These are phyloP conservation scores for Proctacanthus coquilletti DNA, from an alignment of 1,140 invertebrate species.

Conservation along the genomic window DNA sequence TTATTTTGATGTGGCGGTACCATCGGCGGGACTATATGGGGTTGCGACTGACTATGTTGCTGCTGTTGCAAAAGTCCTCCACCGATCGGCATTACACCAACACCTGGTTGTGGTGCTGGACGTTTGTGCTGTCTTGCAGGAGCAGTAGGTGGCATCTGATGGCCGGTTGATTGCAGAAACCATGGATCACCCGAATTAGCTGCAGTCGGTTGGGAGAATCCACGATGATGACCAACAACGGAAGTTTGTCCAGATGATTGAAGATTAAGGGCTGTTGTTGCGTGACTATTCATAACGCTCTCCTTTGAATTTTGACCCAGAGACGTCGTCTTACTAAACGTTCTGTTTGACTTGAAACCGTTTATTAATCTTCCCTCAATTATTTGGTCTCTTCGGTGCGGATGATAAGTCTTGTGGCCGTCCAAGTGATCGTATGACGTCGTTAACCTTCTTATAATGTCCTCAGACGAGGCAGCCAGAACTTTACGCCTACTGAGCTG, in stretches of 20 bases:
- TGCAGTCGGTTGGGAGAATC: slow-evolving; percentile 27
- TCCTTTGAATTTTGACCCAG: slow-evolving; percentile 3
- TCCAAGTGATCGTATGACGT: background rate
- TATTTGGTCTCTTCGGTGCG: no score
- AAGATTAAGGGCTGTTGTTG: slow-evolving; percentile 14
- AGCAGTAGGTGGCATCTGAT: slow-evolving; percentile 29
- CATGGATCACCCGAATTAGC: slow-evolving; percentile 28
- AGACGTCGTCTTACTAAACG: background rate
- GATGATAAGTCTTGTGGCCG: no score
- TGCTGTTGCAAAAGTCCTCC: slow-evolving; percentile 18
- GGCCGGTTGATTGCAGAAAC: slow-evolving; percentile 29
- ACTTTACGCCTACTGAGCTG: background rate
- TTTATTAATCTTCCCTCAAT: background rate
- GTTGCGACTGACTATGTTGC: slow-evolving; percentile 24
- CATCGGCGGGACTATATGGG: slow-evolving; percentile 26
- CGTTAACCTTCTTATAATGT: background rate
- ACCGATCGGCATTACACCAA: slow-evolving; percentile 4
- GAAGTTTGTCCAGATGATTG: slow-evolving; percentile 21
- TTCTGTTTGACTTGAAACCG: background rate
- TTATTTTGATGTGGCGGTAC: slow-evolving; percentile 27
- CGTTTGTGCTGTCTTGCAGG: slow-evolving; percentile 28
- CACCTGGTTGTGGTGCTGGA: slow-evolving; percentile 22
- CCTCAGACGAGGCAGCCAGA: background rate
- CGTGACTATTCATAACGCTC: slow-evolving; percentile 28
- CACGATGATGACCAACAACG: slow-evolving; percentile 30